Percentiles rank a stretch among this genome's conserved stretches.
Evolutionary conservation across 2,888 invertebrate species (phyloP).

Genomic region (Torymus tubicola): DNA sequence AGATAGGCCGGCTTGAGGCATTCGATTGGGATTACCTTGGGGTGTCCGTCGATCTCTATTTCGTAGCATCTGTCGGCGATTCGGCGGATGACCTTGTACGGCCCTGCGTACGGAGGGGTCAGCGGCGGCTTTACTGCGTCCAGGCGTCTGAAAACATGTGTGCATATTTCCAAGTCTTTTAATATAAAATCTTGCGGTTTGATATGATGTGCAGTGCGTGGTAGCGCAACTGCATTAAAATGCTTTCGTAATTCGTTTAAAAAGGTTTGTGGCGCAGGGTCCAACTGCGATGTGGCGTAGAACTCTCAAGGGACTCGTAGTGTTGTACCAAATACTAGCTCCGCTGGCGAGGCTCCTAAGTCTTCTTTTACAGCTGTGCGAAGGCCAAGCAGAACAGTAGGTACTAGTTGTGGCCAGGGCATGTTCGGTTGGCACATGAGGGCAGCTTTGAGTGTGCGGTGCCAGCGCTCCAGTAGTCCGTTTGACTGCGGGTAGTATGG

Average conservation of each 20-base stretch:
- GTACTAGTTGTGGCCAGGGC: too few relatives aligned
- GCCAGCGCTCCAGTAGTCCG: too few relatives aligned
- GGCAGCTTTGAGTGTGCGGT: too few relatives aligned
- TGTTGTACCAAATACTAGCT: not conserved
- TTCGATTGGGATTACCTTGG: too few relatives aligned
- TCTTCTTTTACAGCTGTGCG: not conserved
- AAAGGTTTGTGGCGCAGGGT: not conserved
- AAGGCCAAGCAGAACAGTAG: too few relatives aligned
- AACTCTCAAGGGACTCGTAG: not conserved
- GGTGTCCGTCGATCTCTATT: too few relatives aligned
- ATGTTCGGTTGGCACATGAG: too few relatives aligned
- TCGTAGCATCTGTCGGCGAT: too few relatives aligned
- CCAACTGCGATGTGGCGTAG: not conserved
- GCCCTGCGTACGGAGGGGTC: not conserved
- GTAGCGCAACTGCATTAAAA: not conserved
- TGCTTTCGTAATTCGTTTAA: not conserved
- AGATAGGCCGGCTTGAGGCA: too few relatives aligned
- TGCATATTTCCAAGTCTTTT: slow-evolving; percentile 1
- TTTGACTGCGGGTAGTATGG: too few relatives aligned
- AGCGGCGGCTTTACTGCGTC: not conserved
- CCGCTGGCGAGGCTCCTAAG: slow-evolving; percentile 2
- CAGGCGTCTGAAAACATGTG: not conserved
- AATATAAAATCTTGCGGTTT: not conserved
- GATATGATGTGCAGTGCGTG: not conserved
- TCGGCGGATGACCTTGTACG: too few relatives aligned